A percentile compares a stretch with the other conserved stretches of the same genome.
Evolutionary conservation across 2,797 vertebrate species (phyloP).

Genomic region (Gephyroberyx darwinii): DNA sequence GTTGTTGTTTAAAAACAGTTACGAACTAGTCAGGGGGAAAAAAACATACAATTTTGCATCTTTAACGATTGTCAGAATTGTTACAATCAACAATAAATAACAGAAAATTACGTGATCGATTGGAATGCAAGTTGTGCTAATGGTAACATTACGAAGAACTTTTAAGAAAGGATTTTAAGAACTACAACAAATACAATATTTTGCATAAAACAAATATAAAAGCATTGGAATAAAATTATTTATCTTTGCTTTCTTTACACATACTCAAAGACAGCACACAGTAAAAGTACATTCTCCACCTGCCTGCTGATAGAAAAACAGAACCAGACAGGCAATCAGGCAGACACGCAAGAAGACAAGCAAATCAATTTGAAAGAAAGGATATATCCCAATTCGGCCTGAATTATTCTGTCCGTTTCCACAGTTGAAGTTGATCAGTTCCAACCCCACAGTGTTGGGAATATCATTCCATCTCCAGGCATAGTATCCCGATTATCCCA

Average conservation of each 20-base stretch:
- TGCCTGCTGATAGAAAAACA: constrained; percentile 25
- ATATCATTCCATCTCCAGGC: constrained; percentile 40
- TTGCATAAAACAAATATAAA: constrained; percentile 53
- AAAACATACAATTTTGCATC: constrained; percentile 16
- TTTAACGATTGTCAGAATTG: constrained; percentile 74
- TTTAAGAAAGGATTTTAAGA: constrained; percentile 28
- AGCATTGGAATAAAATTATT: constrained; percentile 44
- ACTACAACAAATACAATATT: constrained; percentile 36
- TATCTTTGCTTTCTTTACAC: constrained; percentile 56
- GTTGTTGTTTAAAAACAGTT: constrained; percentile 18
- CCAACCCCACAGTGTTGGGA: constrained; percentile 52
- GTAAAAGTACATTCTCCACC: constrained; percentile 70
- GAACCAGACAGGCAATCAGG: constrained; percentile 41
- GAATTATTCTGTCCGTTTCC: constrained; percentile 57
- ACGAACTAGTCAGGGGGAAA: constrained; percentile 23
- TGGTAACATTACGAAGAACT: background rate
- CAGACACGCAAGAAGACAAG: constrained; percentile 42
- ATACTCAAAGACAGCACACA: constrained; percentile 37
- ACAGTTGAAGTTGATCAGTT: constrained; percentile 57
- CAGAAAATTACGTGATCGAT: constrained; percentile 55
- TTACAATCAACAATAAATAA: constrained; percentile 77
- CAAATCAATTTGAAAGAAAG: constrained; percentile 40
- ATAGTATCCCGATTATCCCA: constrained; percentile 41
- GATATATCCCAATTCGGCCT: constrained; percentile 38
- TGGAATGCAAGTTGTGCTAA: constrained; percentile 55